Conservation (phyloP, 2,888 invertebrate genomes). For the Ectemnius continuus region DNA sequence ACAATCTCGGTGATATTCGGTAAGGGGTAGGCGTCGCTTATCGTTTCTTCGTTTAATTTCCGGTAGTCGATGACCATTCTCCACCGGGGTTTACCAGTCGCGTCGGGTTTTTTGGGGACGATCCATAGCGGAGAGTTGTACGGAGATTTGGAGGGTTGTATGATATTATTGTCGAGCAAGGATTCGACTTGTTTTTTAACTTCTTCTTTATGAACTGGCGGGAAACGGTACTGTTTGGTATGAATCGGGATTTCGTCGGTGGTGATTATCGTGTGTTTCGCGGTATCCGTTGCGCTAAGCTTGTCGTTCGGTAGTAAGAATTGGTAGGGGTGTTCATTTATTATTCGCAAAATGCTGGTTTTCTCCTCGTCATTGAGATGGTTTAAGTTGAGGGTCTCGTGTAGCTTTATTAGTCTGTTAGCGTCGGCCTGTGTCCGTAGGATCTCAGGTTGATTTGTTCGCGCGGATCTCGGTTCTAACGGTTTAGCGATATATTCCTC, state of each 20-base stretch:
- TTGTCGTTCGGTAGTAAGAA: constrained; percentile 6
- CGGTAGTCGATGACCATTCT: not conserved
- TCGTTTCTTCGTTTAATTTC: not conserved
- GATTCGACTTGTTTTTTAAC: not conserved
- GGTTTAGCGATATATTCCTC: not conserved
- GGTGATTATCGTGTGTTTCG: not conserved
- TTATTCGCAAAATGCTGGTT: not conserved
- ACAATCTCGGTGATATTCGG: too few species aligned
- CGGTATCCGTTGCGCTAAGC: not conserved
- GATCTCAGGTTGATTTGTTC: not conserved
- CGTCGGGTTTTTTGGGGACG: not conserved
- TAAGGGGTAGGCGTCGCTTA: too few species aligned
- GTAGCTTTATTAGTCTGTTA: not conserved
- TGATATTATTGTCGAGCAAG: not conserved
- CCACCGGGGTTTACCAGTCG: not conserved
- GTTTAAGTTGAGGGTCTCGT: not conserved
- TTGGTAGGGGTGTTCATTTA: not conserved
- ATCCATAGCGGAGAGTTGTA: not conserved
- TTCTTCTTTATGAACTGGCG: not conserved
- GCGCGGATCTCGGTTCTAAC: not conserved
- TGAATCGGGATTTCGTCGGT: not conserved
- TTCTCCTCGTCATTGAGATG: not conserved
- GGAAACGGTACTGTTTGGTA: not conserved
- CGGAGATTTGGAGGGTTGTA: not conserved
- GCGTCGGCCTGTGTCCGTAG: not conserved